A percentile compares a stretch with the other conserved stretches of the same genome.
phyloP scores from a whole-genome alignment of 2,113 vertebrate species.

The Cariama cristata region DNA sequence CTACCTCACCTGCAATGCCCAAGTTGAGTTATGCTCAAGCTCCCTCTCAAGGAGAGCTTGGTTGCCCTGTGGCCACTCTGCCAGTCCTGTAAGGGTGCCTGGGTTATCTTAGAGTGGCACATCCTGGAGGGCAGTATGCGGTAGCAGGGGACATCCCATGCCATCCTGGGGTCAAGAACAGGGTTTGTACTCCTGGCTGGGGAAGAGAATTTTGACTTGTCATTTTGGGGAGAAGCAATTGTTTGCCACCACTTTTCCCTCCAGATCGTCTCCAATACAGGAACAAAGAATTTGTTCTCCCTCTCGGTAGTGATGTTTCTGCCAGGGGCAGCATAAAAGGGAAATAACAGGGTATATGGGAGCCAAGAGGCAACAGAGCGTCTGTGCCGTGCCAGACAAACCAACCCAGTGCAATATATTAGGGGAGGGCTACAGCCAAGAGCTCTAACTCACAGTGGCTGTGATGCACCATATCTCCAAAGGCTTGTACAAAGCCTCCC shows the following conservation, averaged over 20 bases:
- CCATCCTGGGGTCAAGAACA: not conserved
- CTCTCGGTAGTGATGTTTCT: not conserved
- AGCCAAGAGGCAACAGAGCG: conserved; percentile 19
- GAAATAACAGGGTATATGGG: conserved; percentile 26
- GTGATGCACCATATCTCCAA: not conserved
- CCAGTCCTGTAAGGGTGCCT: not conserved
- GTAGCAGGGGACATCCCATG: not conserved
- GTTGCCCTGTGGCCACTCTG: not conserved
- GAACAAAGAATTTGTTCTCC: conserved; percentile 36
- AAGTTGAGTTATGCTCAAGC: not conserved
- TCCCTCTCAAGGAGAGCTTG: not conserved
- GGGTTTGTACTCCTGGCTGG: not conserved
- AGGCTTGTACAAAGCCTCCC: not conserved
- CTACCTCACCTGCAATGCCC: not conserved
- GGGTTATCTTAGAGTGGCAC: not conserved
- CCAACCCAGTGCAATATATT: not conserved
- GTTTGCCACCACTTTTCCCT: conserved; percentile 25
- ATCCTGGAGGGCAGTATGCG: not conserved
- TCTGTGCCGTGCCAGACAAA: conserved; percentile 27
- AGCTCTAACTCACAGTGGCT: not conserved
- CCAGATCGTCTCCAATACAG: not conserved
- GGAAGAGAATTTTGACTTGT: conserved; percentile 1
- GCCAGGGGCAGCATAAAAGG: conserved; percentile 42
- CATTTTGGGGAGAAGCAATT: not conserved
- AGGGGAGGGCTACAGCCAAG: not conserved